Evolutionary conservation across 2,888 invertebrate genomes (phyloP), one percentile per base, ranked within the genome.

Genomic region (Meteorus colon): DNA sequence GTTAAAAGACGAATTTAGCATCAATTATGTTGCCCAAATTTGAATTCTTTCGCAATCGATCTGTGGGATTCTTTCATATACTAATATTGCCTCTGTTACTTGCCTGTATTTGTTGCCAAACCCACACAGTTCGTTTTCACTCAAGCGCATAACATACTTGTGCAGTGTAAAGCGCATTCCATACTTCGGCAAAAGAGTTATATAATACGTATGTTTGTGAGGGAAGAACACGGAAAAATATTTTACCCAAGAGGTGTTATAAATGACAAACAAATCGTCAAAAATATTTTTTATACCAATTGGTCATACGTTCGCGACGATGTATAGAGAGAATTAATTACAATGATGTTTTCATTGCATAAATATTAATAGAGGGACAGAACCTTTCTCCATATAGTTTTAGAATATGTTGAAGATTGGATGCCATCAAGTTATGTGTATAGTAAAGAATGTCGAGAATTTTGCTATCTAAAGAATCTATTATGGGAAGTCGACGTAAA

Each of bases 271-370:
- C 60, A 59, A 68, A 63, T 29, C 55, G 5, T 55, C 1, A 37
- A 55, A 77, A 79, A 76, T 77, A 77, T 80, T 82, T 78, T 67
- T 79, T 77, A 80, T 48, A 78, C 73, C 45, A 69, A 71, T 78
- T 45, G 74, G 74, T 68, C 29, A 45, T 51, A 66, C 14, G 41
- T 66, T 66, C 6, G 14, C 31, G 31, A 12, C 0, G 8, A 62
- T 70, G 31, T 70, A 67, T 51, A 34, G n/a, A 59, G 55, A 60
- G 48, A 69, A 63, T 37, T 37, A 70, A 69, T 60, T 19, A 31
- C 67, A 74, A 71, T 71, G 66, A 66, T 66, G 37, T 55, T 41
- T 48, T 69, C 68, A 51, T 51, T 74, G 63, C 66, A 62, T 48
- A 16, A n/a, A 65, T 66, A 60, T 60, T 72, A 62, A 71, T 55